These are phyloP conservation scores for Eutolmus rufibarbis DNA, from an alignment of 2,888 invertebrate genomes.

Conservation along the genomic window DNA sequence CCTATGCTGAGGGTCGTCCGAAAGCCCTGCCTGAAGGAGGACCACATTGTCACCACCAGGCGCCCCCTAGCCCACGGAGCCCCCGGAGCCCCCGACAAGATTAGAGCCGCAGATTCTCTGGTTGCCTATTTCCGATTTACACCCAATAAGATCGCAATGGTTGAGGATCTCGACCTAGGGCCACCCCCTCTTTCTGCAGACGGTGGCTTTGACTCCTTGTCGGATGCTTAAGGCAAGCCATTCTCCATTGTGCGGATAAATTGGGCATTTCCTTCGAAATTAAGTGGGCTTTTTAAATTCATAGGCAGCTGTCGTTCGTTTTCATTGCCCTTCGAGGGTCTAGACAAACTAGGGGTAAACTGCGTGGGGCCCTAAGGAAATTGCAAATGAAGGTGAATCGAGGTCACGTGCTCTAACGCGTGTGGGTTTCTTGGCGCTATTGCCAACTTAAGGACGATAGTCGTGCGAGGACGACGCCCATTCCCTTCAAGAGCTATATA, in stretches of 20 bases:
- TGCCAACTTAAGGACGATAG: neutral
- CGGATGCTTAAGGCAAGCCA: neutral
- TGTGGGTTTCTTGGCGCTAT: neutral
- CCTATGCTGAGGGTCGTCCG: neutral
- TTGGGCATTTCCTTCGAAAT: constrained; percentile 23
- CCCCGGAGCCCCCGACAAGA: neutral
- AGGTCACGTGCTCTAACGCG: neutral
- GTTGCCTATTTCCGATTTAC: neutral
- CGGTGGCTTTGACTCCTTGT: neutral
- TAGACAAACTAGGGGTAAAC: neutral
- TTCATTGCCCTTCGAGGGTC: neutral
- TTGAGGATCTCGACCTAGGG: neutral
- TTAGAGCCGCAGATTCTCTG: neutral
- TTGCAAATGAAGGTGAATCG: neutral
- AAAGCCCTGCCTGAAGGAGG: neutral
- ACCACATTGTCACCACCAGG: neutral
- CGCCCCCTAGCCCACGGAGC: neutral
- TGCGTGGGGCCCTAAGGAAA: neutral
- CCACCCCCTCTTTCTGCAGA: neutral
- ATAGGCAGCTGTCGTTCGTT: neutral
- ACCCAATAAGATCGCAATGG: neutral
- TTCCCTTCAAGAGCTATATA: neutral
- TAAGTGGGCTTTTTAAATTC: constrained; percentile 9
- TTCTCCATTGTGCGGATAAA: neutral
- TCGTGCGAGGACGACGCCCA: neutral